Evolutionary conservation across 2,113 vertebrate genomes (phyloP), one percentile per base, ranked within the genome.

Genomic region (Perognathus longimembris): DNA sequence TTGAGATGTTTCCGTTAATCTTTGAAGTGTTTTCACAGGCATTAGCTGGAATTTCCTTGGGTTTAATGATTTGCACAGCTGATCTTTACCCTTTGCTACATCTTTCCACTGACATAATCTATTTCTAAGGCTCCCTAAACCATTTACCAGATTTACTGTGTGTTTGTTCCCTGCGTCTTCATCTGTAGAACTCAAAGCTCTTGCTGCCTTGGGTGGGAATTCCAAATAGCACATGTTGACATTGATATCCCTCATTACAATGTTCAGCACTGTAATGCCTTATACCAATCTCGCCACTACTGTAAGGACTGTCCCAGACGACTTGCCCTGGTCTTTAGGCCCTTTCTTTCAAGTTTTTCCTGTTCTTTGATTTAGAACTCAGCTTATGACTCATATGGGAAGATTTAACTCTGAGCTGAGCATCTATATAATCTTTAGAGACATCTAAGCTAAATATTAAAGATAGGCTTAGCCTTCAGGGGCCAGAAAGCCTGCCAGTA

Each of bases 31-130:
- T 92, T 95, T 92, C 64, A 61, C 21, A 76, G 71, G 6, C 32
- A 10, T 71, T 80, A 26, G 28, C 57, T 92, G 32, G 70, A 92
- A 93, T 84, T 92, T 92, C 73, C 83, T 93, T 67, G 75, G 50
- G 57, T 83, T 69, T 88, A 78, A 92, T 76, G 76, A 76, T 85
- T 90, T 90, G 90, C 81, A 83, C 71, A 83, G 86, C 40, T 6
- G 20, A 71, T 59, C 61, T 82, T 91, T 79, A 85, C n/a, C 12
- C 22, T 42, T 77, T 36, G 8, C n/a, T 70, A 34, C 28, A 90
- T 76, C 74, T 82, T 94, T 95, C 54, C 77, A 14, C 85, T 63
- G 32, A 28, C 78, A 63, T 34, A 63, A 86, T 79, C 45, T 64
- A 7, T 6, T 85, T 78, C n/a, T 75, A 38, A 86, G 30, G 26